Percentiles rank a stretch among this genome's conserved stretches.
phyloP scores from a whole-genome alignment of 2,113 vertebrate species.

The Nothobranchius furzeri region DNA sequence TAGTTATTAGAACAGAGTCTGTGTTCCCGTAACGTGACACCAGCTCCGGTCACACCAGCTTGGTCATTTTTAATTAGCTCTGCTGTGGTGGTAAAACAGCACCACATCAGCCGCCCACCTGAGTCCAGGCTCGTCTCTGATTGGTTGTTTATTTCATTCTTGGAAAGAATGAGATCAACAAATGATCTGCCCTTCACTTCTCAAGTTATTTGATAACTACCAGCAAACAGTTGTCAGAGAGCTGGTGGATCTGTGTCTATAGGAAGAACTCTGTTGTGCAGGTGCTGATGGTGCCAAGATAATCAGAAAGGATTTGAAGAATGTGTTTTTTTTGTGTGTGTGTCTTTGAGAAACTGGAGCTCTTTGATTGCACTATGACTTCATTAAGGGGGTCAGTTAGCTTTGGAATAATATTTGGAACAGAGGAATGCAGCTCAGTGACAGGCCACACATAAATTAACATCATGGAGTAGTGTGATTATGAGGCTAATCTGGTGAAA shows the following conservation, averaged over 20 bases:
- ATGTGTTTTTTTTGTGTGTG: slow-evolving; percentile 40
- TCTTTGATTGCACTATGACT: slow-evolving; percentile 64
- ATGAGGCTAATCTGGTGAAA: slow-evolving; percentile 53
- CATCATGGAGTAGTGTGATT: slow-evolving; percentile 44
- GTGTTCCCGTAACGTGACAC: slow-evolving; percentile 50
- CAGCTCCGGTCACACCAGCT: slow-evolving; percentile 45
- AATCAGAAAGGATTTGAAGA: slow-evolving; percentile 64
- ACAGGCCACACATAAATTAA: slow-evolving; percentile 59
- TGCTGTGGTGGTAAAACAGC: slow-evolving; percentile 60
- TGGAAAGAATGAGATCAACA: slow-evolving; percentile 41
- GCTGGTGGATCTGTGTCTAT: slow-evolving; percentile 59
- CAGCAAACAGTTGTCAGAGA: slow-evolving; percentile 31
- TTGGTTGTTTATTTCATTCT: slow-evolving; percentile 30
- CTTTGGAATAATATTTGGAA: slow-evolving; percentile 67
- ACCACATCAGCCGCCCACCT: slow-evolving; percentile 29
- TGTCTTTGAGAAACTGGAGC: slow-evolving; percentile 19
- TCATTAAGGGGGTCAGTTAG: slow-evolving; percentile 67
- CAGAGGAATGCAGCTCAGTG: slow-evolving; percentile 53
- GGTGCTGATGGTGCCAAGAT: slow-evolving; percentile 65
- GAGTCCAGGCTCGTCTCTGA: slow-evolving; percentile 17
- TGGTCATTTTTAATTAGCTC: slow-evolving; percentile 63
- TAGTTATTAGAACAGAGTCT: slow-evolving; percentile 21
- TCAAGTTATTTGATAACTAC: slow-evolving; percentile 47
- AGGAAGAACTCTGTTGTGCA: slow-evolving; percentile 56
- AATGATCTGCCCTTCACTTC: slow-evolving; percentile 44